A percentile compares a stretch with the other conserved stretches of the same genome.
Conservation (phyloP, 2,113 vertebrate genomes). For the Pygathrix nemaeus region DNA sequence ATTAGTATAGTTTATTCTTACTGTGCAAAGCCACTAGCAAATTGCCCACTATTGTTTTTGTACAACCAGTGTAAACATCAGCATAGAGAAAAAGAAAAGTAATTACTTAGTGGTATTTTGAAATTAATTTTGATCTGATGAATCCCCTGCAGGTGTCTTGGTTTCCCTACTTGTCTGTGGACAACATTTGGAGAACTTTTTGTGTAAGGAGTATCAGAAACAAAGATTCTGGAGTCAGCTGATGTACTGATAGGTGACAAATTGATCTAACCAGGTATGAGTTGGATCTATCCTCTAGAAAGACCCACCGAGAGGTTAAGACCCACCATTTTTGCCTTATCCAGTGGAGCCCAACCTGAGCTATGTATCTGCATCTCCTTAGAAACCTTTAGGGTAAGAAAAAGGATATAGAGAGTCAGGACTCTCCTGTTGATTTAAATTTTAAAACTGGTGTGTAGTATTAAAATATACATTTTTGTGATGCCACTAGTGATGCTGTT, state of each 20-base stretch:
- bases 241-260: background rate
- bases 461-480: background rate
- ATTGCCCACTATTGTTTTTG: background rate
- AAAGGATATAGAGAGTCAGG: background rate
- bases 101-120: background rate
- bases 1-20: too few species aligned
- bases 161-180: too few species aligned
- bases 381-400: too few species aligned
- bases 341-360: background rate
- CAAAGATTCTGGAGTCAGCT: background rate
- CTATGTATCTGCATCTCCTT: too few species aligned
- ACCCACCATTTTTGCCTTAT: background rate
- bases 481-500: too few species aligned
- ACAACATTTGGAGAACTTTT: background rate
- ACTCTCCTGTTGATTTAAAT: background rate
- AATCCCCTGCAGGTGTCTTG: background rate
- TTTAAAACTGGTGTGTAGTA: background rate
- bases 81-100: background rate
- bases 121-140: background rate
- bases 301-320: background rate
- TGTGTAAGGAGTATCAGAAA: too few species aligned
- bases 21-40: background rate
- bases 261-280: background rate
- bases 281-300: too few species aligned
- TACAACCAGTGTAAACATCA: background rate